Base-by-base conservation (phyloP, 2,888 invertebrate genomes). In the Cactoblastis cactorum region DNA sequence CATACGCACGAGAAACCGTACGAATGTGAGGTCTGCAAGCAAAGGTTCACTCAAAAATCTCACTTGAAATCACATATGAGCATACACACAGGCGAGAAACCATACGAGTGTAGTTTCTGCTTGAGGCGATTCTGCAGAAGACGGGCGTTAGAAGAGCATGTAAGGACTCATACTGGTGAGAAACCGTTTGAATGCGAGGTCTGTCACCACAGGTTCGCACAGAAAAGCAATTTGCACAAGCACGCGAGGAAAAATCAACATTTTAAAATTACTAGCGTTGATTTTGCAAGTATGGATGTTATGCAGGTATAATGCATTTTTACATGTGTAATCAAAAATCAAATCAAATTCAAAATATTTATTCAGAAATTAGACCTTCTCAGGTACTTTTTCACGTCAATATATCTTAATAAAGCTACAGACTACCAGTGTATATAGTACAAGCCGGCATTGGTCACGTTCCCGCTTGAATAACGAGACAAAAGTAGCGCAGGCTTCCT, bases 1-100 rank as follows among this genome's bases (percentile, higher is more conserved):
- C 53, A 60, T 17, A 57, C 59, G 1, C 53, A 58, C 0, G 55
- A 58, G 24, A 64, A 62, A 45, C 55, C 53, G 1, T 53, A 35
- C 15, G 19, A 19, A 15, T 45, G 49, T 39, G 33, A 22, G 6
- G 11, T 45, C 1, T 49, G 52, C 15, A 17, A 3, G 6, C 37
- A 37, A 11, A 6, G 15, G 3, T 37, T 37, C 6, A 43, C 15
- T 9, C 43, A 43, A 11, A 43, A 17, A 17, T 28, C 43, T 9
- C 43, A 43, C 8, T 43, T 43, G 28, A 43, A 43, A 32, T 43
- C 28, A 15, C 43, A 43, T 15, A 11, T 43, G 43, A 28, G 33
- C 3, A 45, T 53, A 24, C 38, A 50, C 6, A 53, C 41, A 2
- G 49, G 46, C 0, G 48, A 49, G n/a, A 55, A 52, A 32, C 58